These are phyloP conservation scores for Aplysia californica DNA, from an alignment of 1,140 invertebrate genomes.

Conservation along the genomic window DNA sequence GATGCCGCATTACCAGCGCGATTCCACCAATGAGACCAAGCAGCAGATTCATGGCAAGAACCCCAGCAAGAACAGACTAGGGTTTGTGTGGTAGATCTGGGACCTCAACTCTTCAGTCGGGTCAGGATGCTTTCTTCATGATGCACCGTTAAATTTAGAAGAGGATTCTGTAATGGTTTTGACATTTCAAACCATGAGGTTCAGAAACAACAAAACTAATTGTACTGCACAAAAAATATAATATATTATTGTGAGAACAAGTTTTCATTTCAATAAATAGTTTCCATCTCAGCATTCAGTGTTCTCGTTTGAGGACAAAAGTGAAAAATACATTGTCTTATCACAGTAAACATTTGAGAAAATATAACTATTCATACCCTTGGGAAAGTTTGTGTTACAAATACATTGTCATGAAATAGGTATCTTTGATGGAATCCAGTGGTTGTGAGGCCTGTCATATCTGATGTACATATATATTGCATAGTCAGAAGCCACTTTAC, in stretches of 20 bases:
- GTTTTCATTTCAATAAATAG: too few relatives aligned
- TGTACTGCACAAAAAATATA: background rate
- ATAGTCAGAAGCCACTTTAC: too few relatives aligned
- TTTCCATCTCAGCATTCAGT: too few relatives aligned
- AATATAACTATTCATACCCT: too few relatives aligned
- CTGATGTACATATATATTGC: too few relatives aligned
- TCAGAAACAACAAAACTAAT: background rate
- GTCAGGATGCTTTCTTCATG: background rate
- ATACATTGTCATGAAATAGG: too few relatives aligned
- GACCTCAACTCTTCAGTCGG: background rate
- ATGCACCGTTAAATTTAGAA: background rate
- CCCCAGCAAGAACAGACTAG: conserved; percentile 57
- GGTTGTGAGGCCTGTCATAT: too few relatives aligned
- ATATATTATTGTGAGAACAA: background rate
- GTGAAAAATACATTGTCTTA: too few relatives aligned
- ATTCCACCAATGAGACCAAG: conserved; percentile 60
- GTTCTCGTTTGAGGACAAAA: too few relatives aligned
- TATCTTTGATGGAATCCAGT: too few relatives aligned
- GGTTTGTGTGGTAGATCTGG: conserved; percentile 64
- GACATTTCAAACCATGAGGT: background rate
- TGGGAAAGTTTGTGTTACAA: too few relatives aligned
- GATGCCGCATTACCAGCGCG: conserved; percentile 60
- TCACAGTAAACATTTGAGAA: too few relatives aligned
- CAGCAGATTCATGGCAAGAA: conserved; percentile 53
- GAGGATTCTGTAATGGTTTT: background rate